Conservation (phyloP, 2,113 vertebrate genomes). For the Brachyhypopomus occidentalis region DNA sequence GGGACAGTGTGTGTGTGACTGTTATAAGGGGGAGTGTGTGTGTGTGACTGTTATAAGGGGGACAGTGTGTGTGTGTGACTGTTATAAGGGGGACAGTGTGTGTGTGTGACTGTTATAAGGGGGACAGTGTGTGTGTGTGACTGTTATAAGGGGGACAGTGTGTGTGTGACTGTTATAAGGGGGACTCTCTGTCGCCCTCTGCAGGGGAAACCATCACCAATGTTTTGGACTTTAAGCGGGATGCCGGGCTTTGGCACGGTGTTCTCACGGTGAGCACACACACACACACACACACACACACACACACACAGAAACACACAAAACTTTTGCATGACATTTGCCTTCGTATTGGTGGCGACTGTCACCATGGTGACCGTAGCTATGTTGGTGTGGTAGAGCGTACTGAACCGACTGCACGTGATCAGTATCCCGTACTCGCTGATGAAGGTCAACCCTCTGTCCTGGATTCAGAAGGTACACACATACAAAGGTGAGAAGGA, state of each 20-base stretch:
- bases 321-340: not conserved
- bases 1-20: not conserved
- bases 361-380: conserved; percentile 13
- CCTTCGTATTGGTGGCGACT: conserved; percentile 4
- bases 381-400: conserved; percentile 74
- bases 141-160: too few relatives aligned
- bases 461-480: conserved; percentile 97
- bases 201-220: conserved; percentile 91
- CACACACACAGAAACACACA: conserved; percentile 15
- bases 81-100: too few relatives aligned
- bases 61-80: too few relatives aligned
- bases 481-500: conserved; percentile 84
- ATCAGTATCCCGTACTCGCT: conserved; percentile 94
- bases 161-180: too few relatives aligned
- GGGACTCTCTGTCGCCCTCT: conserved; percentile 56
- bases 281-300: not conserved
- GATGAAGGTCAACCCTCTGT: conserved; percentile 97
- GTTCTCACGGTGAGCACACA: conserved; percentile 84
- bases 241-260: conserved; percentile 94
- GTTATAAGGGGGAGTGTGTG: too few relatives aligned
- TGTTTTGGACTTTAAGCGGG: conserved; percentile 96
- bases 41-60: too few relatives aligned
- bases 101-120: too few relatives aligned
- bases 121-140: too few relatives aligned
- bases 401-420: conserved; percentile 95